phyloP scores from a whole-genome alignment of 2,888 invertebrate genomes.

The Hyalella azteca region DNA sequence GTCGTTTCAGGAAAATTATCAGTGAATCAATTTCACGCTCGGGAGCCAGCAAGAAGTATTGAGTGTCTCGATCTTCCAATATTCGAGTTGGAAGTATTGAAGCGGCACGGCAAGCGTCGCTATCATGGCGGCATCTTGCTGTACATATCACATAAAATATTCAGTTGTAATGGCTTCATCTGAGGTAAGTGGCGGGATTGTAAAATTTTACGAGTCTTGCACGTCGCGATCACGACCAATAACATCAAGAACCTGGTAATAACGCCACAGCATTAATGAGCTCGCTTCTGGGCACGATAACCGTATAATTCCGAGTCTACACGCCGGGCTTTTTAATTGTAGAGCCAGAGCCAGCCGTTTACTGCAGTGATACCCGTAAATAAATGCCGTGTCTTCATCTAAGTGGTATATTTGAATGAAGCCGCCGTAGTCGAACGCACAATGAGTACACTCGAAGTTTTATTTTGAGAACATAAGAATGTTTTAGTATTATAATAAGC shows the following conservation, averaged over 20 bases:
- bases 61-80: background rate
- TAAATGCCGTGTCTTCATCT: too few relatives aligned
- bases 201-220: background rate
- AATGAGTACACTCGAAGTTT: too few relatives aligned
- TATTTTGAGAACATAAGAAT: too few relatives aligned
- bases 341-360: too few relatives aligned
- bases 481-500: too few relatives aligned
- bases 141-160: constrained; percentile 4
- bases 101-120: background rate
- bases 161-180: constrained; percentile 9
- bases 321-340: too few relatives aligned
- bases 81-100: background rate
- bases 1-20: constrained; percentile 30
- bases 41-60: background rate
- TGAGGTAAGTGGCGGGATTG: background rate
- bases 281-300: background rate
- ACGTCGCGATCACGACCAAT: background rate
- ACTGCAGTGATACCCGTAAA: too few relatives aligned
- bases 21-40: constrained; percentile 34
- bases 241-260: background rate
- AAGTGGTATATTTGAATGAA: too few relatives aligned
- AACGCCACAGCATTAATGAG: constrained; percentile 18
- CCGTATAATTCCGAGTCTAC: too few relatives aligned
- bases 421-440: too few relatives aligned
- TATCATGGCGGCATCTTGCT: constrained; percentile 17